These are phyloP conservation scores for Leptarthrus brevirostris DNA, from an alignment of 2,888 invertebrate genomes.

Conservation along the genomic window DNA sequence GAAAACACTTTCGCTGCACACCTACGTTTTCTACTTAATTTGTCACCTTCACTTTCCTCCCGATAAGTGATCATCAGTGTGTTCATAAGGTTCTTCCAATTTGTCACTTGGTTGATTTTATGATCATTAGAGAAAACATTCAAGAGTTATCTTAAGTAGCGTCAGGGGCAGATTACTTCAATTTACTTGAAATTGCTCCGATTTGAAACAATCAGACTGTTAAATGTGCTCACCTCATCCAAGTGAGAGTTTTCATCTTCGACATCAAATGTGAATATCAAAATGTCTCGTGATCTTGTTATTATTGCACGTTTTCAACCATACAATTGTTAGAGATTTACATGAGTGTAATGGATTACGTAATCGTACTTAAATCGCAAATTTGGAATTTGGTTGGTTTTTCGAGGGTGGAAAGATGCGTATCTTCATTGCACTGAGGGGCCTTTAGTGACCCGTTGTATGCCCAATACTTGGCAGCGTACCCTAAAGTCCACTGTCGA, in stretches of 20 bases:
- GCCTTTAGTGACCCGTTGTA: too few species aligned
- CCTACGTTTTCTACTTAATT: not conserved
- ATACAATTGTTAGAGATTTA: not conserved
- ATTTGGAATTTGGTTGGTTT: too few species aligned
- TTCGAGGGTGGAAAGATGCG: too few species aligned
- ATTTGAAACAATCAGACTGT: not conserved
- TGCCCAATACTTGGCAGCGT: too few species aligned
- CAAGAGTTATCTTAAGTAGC: not conserved
- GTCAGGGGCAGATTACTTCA: not conserved
- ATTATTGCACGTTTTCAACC: not conserved
- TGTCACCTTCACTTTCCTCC: not conserved
- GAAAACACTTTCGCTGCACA: not conserved
- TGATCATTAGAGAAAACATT: not conserved
- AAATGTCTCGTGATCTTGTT: not conserved
- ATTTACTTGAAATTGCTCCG: not conserved
- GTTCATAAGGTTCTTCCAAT: not conserved
- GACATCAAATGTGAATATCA: not conserved
- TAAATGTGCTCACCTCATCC: not conserved
- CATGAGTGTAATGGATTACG: too few species aligned
- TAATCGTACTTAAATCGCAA: too few species aligned
- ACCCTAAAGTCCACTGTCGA: too few species aligned
- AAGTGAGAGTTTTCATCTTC: slow-evolving; percentile 2
- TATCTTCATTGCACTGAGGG: too few species aligned
- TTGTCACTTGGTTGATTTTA: not conserved
- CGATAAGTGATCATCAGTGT: not conserved